Conservation (phyloP, 2,888 invertebrate genomes). For the Liopterus haemorrhoidalis region DNA sequence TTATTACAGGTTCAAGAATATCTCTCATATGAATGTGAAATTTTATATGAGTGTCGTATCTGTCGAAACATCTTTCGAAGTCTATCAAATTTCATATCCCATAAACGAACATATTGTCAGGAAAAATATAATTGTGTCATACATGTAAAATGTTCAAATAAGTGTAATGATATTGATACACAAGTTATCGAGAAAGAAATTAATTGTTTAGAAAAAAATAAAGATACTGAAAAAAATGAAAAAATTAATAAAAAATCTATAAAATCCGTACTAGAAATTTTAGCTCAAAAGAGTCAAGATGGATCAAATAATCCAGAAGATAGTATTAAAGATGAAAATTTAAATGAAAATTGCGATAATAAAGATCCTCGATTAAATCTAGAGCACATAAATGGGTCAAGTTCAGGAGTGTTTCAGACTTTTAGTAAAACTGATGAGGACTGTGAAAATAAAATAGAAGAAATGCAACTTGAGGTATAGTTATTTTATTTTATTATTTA, state of each 20-base stretch:
- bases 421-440: conserved; percentile 1
- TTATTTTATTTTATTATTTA: background rate
- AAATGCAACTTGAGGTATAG: conserved; percentile 6
- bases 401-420: conserved; percentile 15
- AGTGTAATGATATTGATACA: conserved; percentile 13
- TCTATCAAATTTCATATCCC: conserved; percentile 80
- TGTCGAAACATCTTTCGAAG: conserved; percentile 83
- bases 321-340: conserved; percentile 3
- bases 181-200: conserved; percentile 13
- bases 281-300: conserved; percentile 21
- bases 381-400: conserved; percentile 13
- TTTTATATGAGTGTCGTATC: conserved; percentile 83
- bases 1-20: conserved; percentile 60
- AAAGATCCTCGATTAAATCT: conserved; percentile 5
- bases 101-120: conserved; percentile 78
- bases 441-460: conserved; percentile 3
- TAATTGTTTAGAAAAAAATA: conserved; percentile 1
- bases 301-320: no score
- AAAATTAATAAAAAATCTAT: conserved; percentile 19
- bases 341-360: background rate
- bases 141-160: conserved; percentile 13
- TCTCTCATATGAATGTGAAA: conserved; percentile 76
- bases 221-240: conserved; percentile 12
- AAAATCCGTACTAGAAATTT: conserved; percentile 23
- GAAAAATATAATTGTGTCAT: conserved; percentile 45